Base-by-base conservation (phyloP, 2,797 vertebrate species). In the Thamnophis elegans region DNA sequence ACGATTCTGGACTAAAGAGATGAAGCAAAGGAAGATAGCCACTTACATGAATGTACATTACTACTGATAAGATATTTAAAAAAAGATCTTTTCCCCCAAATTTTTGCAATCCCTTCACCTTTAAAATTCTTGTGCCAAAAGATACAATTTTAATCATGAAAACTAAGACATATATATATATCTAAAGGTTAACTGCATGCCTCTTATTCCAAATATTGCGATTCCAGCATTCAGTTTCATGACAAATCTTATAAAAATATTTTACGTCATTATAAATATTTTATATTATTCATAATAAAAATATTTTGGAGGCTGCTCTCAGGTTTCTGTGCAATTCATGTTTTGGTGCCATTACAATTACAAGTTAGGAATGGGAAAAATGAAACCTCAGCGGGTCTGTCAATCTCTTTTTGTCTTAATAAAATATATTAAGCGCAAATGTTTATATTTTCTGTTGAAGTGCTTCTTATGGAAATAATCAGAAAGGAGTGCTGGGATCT, bases 71-170 rank as follows among this genome's bases (percentile, higher is more conserved):
- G 92, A 92, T 85, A n/a, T 90, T 95, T 87, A 56, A 94, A 90
- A 93, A 93, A 92, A 56, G 10, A 93, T 93, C 93, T 96, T 87
- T 93, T 93, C 22, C 12, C 56, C 87, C 7, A 13, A 60, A 65
- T 4, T 12, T 25, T 68, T 89, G 28, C 65, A 32, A 25, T 22
- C 16, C 1, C 51, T 54, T 89, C 96, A 85, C 92, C 93, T 97
- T 89, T 93, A 94, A 96, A 96, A 96, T 96, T 96, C 97, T 97
- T 97, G 96, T 98, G 97, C 97, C 97, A 97, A 97, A 97, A 92
- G 0, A 60, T 96, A 96, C 51, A 95, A 95, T 97, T 92, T 97
- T 68, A 93, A 96, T 94, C 97, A 97, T 97, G 97, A 96, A 96
- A 94, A 47, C 47, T 47, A 47, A 97, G 97, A 55, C 14, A 54